Evolutionary conservation across 2,888 invertebrate genomes (phyloP), one percentile per base, ranked within the genome.

Genomic region (Agrilus biguttatus): DNA sequence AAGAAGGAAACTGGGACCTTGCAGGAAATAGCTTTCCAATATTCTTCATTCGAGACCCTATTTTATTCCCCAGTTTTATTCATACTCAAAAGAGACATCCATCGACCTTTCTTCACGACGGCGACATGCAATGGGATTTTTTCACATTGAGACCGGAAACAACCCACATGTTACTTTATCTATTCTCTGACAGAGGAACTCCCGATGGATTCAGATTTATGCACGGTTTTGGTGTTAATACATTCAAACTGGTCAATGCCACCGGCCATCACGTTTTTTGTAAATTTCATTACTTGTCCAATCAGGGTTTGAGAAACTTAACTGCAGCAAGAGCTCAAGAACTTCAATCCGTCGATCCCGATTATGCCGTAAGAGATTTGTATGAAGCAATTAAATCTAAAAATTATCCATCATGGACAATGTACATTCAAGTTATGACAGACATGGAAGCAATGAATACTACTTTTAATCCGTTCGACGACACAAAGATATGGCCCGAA

Each of bases 1-100:
- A 89, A 50, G 88, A 90, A 56, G 91, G 91, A 37, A 81, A 83
- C 56, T 91, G 92, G 92, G 93, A 95, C 69, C 68, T 93, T 49
- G 91, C 91, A 28, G 93, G 93, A 8, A 87, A 86, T 62, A 93
- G 92, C 64, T 90, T 89, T 1, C 93, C 93, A 0, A 77, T 93
- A 44, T 93, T 92, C 69, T 93, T 92, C 63, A 78, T 95, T 53
- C 78, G 91, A 43, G 95, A 95, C 63, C 83, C 92, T 3, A 71
- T 83, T 5, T 66, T 88, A 41, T 97, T 97, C 67, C 89, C 95
- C 7, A 90, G 86, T 59, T 92, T 97, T 58, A 91, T 97, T 53
- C 96, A 96, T 63, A 87, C 92, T 1, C 91, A 95, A 64, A 97
- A 96, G 65, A 77, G 96, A 51, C 97, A 97, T 65, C 97, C 97